Conservation (phyloP, 2,888 invertebrate genomes). For the Sminthurinus aureus region DNA sequence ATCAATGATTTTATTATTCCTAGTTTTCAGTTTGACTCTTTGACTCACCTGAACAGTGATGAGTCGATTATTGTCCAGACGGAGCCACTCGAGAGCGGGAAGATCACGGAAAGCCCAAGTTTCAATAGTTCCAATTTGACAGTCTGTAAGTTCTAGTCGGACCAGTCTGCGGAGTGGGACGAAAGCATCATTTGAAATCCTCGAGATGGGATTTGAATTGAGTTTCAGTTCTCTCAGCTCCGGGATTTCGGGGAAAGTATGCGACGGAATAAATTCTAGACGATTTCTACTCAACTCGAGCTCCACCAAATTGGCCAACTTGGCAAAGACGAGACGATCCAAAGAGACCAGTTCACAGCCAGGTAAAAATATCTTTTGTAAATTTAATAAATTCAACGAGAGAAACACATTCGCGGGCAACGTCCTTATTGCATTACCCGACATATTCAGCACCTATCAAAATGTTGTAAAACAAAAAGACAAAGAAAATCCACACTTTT, state of each 20-base stretch:
- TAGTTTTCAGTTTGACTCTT: no score
- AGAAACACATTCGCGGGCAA: conserved; percentile 79
- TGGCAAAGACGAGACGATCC: conserved; percentile 77
- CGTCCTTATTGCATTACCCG: conserved; percentile 74
- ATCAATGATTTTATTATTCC: neutral
- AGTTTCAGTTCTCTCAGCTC: conserved; percentile 79
- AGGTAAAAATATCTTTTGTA: conserved; percentile 80
- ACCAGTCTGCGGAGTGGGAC: conserved; percentile 70
- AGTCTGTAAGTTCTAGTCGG: conserved; percentile 76
- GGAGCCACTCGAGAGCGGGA: conserved; percentile 78
- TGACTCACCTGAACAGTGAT: conserved; percentile 63
- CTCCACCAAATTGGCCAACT: conserved; percentile 81
- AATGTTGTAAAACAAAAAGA: neutral
- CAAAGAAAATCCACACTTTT: neutral
- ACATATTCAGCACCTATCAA: conserved; percentile 72
- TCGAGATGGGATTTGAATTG: conserved; percentile 77
- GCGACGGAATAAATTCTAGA: conserved; percentile 74
- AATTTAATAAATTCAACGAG: conserved; percentile 76
- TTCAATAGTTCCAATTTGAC: conserved; percentile 75
- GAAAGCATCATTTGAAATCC: conserved; percentile 73
- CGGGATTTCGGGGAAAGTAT: conserved; percentile 75
- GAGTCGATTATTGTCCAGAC: conserved; percentile 78
- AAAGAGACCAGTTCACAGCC: conserved; percentile 75
- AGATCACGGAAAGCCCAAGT: conserved; percentile 76
- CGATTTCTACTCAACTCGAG: conserved; percentile 80